Conservation (phyloP, 2,797 vertebrate genomes). For the Schizopygopsis malacanthus region DNA sequence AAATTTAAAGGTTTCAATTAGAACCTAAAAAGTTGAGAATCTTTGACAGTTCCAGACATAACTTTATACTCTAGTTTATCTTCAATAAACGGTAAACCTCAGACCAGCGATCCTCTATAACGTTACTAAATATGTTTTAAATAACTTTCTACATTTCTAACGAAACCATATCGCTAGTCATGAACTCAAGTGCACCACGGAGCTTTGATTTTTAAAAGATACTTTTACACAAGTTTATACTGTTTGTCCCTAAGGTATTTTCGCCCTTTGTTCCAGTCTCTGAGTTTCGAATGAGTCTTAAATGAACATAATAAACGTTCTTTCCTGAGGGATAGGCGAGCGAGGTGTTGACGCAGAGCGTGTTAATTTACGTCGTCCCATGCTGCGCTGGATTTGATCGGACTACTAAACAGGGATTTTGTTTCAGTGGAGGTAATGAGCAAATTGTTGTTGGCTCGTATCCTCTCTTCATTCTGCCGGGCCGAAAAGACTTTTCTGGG, state of each 20-base stretch:
- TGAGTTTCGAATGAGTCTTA: neutral
- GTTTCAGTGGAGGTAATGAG: conserved; percentile 74
- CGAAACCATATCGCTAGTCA: neutral
- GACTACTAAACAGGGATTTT: conserved; percentile 83
- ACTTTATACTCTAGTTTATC: neutral
- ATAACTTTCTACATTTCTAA: neutral
- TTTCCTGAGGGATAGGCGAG: neutral
- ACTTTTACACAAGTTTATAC: neutral
- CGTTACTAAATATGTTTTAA: neutral
- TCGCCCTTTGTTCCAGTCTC: neutral
- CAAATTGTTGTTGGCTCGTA: conserved; percentile 60
- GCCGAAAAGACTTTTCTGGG: conserved; percentile 22
- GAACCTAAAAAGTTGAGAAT: neutral
- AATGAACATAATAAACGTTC: neutral
- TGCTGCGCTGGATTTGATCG: conserved; percentile 76
- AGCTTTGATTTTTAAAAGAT: neutral
- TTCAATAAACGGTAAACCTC: neutral
- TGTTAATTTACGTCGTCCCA: conserved; percentile 85
- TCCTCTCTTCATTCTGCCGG: conserved; percentile 47
- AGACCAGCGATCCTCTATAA: neutral
- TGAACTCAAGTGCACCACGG: neutral
- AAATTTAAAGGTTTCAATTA: neutral
- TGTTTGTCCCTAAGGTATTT: neutral
- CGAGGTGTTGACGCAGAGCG: conserved; percentile 38
- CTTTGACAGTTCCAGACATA: neutral